phyloP scores from a whole-genome alignment of 2,888 invertebrate genomes.

The Diloba caeruleocephala region DNA sequence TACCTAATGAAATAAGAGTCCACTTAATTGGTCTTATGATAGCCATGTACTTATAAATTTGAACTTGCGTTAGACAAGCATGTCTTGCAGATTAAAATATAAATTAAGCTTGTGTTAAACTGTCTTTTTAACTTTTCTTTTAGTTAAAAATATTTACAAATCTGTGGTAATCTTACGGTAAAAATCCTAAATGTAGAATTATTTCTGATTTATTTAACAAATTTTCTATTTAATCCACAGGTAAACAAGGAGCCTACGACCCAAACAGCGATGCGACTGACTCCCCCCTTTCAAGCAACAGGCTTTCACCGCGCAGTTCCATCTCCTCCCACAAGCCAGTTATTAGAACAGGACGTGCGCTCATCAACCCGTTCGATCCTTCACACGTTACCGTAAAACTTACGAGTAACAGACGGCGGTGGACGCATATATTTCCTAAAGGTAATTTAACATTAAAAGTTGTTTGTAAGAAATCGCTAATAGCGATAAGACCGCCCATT shows the following conservation, averaged over 20 bases:
- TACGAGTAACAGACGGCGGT: conserved; percentile 97
- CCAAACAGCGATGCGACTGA: conserved; percentile 76
- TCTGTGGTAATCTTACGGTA: too few species aligned
- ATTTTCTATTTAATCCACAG: conserved; percentile 49
- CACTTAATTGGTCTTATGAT: too few species aligned
- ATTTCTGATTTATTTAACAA: not conserved
- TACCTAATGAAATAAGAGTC: too few species aligned
- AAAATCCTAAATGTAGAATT: too few species aligned
- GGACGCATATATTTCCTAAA: conserved; percentile 99
- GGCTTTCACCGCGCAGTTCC: conserved; percentile 79
- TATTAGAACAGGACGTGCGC: conserved; percentile 93
- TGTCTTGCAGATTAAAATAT: too few species aligned
- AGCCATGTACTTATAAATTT: too few species aligned
- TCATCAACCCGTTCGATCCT: conserved; percentile 99
- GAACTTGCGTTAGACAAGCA: too few species aligned
- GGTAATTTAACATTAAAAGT: conserved; percentile 79
- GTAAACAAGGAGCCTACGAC: conserved; percentile 69
- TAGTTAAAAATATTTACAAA: too few species aligned
- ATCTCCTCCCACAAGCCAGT: conserved; percentile 85
- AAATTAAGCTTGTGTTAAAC: too few species aligned
- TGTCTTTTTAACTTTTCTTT: too few species aligned
- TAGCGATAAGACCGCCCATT: not conserved
- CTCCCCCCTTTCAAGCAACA: conserved; percentile 69
- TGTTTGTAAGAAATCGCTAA: too few species aligned
- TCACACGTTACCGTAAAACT: conserved; percentile 98